Evolutionary conservation across 2,797 vertebrate species (phyloP), one percentile per base, ranked within the genome.

Genomic region (Tauraco hartlaubi): DNA sequence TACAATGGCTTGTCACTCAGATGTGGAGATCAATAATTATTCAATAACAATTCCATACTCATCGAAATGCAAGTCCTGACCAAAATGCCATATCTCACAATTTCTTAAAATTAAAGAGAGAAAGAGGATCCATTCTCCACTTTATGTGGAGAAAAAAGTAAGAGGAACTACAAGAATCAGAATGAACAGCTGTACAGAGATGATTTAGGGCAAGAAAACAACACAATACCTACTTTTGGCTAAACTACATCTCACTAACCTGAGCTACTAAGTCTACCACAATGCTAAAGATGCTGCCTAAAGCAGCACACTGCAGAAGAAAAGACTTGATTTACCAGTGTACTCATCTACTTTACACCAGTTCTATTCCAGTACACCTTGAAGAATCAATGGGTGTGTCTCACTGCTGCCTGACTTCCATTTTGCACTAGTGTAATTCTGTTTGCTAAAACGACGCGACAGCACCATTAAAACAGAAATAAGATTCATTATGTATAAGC

Each of bases 71-170:
- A 8, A 78, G 43, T 26, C 58, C 77, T 92, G 43, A 78, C 10
- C 66, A 73, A 92, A 93, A 78, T 48, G 43, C 11, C 62, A 17
- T 3, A 26, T 15, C 43, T 66, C 46, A 55, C 23, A 37, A 37
- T 33, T 69, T n/a, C 31, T 67, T 22, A 37, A n/a, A 64, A 23
- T 13, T 6, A 49, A 7, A 43, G 11, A 81, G 4, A 31, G 7
- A 35, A 67, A 49, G 6, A 41, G 13, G 9, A 52, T 18, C 35
- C 35, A 35, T 35, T 35, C 35, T 35, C 9, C 48, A 49, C 28
- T 46, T 29, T 15, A 14, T 0, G 2, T 14, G 15, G 0, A 11
- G 21, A 17, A 41, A 49, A 54, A 72, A 77, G n/a, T 2, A 19
- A 61, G 43, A 43, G 15, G 13, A 75, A 10, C n/a, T 37, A 4